A percentile compares a stretch with the other conserved stretches of the same genome.
These are phyloP conservation scores for Smutsia gigantea DNA, from an alignment of 2,797 vertebrate genomes.

Conservation along the genomic window DNA sequence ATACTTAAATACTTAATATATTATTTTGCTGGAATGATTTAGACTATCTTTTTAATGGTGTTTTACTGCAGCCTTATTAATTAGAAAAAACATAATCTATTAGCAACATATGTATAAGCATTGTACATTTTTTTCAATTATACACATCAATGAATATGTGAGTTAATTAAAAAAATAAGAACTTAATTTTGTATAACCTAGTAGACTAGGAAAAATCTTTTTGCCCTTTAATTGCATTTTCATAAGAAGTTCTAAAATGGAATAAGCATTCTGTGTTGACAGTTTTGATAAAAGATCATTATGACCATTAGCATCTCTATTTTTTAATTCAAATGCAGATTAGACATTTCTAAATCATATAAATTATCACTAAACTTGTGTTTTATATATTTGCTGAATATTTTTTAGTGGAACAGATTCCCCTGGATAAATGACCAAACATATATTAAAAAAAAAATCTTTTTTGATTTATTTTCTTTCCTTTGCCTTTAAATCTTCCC, in stretches of 20 bases:
- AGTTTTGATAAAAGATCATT: conserved; percentile 25
- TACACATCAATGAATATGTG: conserved; percentile 23
- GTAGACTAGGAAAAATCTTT: conserved; percentile 36
- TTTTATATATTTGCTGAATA: conserved; percentile 6
- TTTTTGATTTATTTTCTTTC: background rate
- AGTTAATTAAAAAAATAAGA: conserved; percentile 57
- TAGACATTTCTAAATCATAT: background rate
- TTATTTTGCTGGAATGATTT: conserved; percentile 42
- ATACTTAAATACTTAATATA: background rate
- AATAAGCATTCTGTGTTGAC: background rate
- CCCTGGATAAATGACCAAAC: background rate
- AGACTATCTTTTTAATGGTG: conserved; percentile 2
- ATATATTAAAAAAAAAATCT: background rate
- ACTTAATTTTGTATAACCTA: conserved; percentile 38
- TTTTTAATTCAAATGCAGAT: background rate
- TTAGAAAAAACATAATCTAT: conserved; percentile 42
- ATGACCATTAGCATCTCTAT: background rate
- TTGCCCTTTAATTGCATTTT: conserved; percentile 25
- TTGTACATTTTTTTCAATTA: conserved; percentile 60
- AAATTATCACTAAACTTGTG: conserved; percentile 23
- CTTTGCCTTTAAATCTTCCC: background rate
- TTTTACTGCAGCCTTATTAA: conserved; percentile 56
- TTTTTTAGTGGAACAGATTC: background rate
- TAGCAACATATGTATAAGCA: conserved; percentile 45
- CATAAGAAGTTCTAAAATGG: conserved; percentile 9